Evolutionary conservation across 2,113 vertebrate genomes (phyloP).

Genomic region (Pelodiscus sinensis): DNA sequence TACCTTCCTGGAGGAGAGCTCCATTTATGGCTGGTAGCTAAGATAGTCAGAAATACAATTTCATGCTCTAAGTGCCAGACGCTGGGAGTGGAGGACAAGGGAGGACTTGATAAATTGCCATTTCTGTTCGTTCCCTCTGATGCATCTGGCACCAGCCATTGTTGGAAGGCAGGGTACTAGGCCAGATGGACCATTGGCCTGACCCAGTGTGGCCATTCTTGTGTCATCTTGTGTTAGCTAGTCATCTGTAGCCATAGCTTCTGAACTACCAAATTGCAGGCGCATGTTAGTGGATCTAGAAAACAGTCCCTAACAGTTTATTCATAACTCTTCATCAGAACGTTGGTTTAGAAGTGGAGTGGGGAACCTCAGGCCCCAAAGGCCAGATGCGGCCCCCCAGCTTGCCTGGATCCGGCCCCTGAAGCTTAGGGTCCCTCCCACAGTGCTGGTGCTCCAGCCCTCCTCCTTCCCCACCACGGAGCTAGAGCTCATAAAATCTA

Average conservation of each 20-base stretch:
- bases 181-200: no score
- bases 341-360: neutral
- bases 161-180: no score
- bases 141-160: neutral
- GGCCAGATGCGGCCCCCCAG: no score
- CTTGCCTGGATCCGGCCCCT: no score
- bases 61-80: neutral
- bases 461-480: no score
- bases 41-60: neutral
- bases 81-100: neutral
- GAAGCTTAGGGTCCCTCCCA: no score
- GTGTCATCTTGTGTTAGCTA: neutral
- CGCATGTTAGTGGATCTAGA: neutral
- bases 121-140: neutral
- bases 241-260: neutral
- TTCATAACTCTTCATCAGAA: neutral
- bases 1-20: neutral
- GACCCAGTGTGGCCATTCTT: neutral
- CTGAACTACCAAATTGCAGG: fast-evolving
- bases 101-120: neutral
- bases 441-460: no score
- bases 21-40: neutral
- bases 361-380: no score
- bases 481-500: no score
- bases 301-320: neutral